Base-by-base conservation (phyloP, 2,888 invertebrate genomes). In the Chalcis sispes region DNA sequence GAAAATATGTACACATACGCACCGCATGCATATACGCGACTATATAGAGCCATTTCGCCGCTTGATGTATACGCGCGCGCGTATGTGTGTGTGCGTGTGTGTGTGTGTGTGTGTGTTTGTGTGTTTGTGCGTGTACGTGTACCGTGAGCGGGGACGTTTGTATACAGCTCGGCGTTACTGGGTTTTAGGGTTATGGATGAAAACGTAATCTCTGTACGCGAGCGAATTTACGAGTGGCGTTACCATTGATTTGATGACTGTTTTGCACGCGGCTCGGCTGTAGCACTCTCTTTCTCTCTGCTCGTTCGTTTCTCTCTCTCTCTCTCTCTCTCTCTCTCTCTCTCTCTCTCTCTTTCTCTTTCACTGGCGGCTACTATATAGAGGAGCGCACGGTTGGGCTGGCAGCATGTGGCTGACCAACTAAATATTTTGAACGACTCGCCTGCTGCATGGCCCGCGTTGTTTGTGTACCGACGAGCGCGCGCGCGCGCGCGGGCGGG, bases 191-290 rank as follows among this genome's bases (percentile, higher is more conserved):
- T 82, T 81, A 81, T 79, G 75, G 79, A 76, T 77, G 80, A 79
- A 79, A 82, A 82, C 80, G 82, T 80, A 82, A 81, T 84, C 81
- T 84, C 81, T 80, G 79, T 78, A 79, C 78, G 80, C 78, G 80
- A 80, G 79, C 80, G 81, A 84, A 82, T 83, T 83, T 83, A 83
- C 79, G 82, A 81, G 79, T 80, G 79, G 79, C 79, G 81, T 80
- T 81, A 77, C 78, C 79, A 80, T 77, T 81, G 82, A 82, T 82
- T 83, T 80, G 83, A 84, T 81, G 79, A 83, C 80, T 79, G 80
- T 79, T 80, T 78, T 76, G 77, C 80, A 75, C 76, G 74, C 78
- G 72, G 69, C 58, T 25, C 62, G 48, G 27, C 48, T 52, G 59
- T 42, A 23, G 13, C 27, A 10, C 36, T 42, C 32, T 13, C 59